These are phyloP conservation scores for Hepsetus odoe DNA, from an alignment of 2,113 vertebrate species.

Conservation along the genomic window DNA sequence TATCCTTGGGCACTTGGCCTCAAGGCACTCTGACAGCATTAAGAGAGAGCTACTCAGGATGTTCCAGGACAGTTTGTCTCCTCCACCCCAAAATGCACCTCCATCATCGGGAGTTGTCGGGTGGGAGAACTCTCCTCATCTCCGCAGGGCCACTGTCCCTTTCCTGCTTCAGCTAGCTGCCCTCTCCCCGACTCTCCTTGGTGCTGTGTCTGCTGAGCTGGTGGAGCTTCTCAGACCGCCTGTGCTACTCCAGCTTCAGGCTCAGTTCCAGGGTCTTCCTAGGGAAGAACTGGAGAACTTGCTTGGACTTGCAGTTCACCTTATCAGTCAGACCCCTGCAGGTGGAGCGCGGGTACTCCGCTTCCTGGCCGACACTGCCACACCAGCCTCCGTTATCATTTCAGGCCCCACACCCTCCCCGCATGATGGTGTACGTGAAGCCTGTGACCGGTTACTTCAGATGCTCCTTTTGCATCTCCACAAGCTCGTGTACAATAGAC, in stretches of 20 bases:
- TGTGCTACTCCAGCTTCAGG: conserved; percentile 88
- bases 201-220: conserved; percentile 84
- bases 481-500: conserved; percentile 85
- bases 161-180: conserved; percentile 91
- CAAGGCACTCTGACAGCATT: conserved; percentile 89
- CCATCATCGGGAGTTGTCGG: conserved; percentile 62
- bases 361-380: conserved; percentile 88
- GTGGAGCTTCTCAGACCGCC: conserved; percentile 85
- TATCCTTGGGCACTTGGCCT: conserved; percentile 88
- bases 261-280: conserved; percentile 79
- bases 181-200: conserved; percentile 87
- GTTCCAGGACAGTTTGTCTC: conserved; percentile 88
- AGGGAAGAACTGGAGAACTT: conserved; percentile 89
- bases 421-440: conserved; percentile 86
- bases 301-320: conserved; percentile 84
- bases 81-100: conserved; percentile 66
- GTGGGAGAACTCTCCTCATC: conserved; percentile 77
- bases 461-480: conserved; percentile 89
- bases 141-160: conserved; percentile 84
- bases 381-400: conserved; percentile 88
- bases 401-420: conserved; percentile 79
- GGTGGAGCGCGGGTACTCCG: conserved; percentile 85
- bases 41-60: conserved; percentile 88
- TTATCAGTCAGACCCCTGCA: conserved; percentile 87
- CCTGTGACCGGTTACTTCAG: conserved; percentile 89